Evolutionary conservation across 1,140 invertebrate genomes (phyloP).

Genomic region (Chironomus tepperi): DNA sequence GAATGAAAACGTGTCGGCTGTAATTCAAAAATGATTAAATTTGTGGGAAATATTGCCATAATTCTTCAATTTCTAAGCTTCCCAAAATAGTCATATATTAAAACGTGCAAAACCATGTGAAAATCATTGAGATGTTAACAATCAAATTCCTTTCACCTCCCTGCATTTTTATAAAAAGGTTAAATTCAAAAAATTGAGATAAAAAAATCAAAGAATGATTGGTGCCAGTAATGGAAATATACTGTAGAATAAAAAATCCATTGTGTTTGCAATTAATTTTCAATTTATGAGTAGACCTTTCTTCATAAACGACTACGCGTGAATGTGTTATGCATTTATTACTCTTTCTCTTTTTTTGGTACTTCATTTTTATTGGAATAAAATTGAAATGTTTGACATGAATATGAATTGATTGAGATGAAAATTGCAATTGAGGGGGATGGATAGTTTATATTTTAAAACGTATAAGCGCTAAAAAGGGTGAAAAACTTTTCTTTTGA

Average conservation of each 20-base stretch:
- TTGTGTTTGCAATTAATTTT: constrained; percentile 22
- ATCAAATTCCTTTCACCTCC: not conserved
- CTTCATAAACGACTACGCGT: not conserved
- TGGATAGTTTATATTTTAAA: not conserved
- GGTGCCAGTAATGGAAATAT: too few relatives aligned
- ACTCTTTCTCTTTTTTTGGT: not conserved
- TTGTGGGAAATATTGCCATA: too few relatives aligned
- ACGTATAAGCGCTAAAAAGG: not conserved
- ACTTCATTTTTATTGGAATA: constrained; percentile 11
- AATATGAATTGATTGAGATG: not conserved
- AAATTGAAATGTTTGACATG: constrained; percentile 20
- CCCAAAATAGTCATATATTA: too few relatives aligned
- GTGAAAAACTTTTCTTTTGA: not conserved
- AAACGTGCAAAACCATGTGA: not conserved
- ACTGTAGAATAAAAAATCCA: not conserved
- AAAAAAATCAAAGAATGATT: too few relatives aligned
- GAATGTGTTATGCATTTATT: not conserved
- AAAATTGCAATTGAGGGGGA: not conserved
- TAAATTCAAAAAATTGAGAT: too few relatives aligned
- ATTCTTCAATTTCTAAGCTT: too few relatives aligned
- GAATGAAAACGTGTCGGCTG: too few relatives aligned
- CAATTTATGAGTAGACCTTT: constrained; percentile 15
- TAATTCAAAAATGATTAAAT: too few relatives aligned
- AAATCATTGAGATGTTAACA: not conserved
- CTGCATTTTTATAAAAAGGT: not conserved